Percentiles rank a stretch among this genome's conserved stretches.
These are phyloP conservation scores for Copidosoma floridanum DNA, from an alignment of 1,140 invertebrate species.

Conservation along the genomic window DNA sequence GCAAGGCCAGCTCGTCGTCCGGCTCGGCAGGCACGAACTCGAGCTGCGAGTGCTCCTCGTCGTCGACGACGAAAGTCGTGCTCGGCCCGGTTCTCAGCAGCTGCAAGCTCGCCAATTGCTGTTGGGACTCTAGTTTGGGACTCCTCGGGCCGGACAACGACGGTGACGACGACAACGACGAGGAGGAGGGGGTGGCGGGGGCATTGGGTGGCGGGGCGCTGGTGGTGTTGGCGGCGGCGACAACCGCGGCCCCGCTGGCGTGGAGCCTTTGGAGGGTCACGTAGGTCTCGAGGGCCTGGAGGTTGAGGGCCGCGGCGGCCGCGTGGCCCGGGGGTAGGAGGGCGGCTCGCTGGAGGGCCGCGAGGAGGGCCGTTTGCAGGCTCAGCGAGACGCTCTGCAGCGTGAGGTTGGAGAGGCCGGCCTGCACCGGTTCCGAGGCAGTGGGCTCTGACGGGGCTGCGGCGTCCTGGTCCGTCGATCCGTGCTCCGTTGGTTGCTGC, in stretches of 20 bases:
- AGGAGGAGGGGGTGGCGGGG: conserved; percentile 52
- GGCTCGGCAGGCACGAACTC: conserved; percentile 46
- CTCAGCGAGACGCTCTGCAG: conserved; percentile 45
- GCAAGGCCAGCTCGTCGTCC: conserved; percentile 58
- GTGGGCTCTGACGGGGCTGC: conserved; percentile 32
- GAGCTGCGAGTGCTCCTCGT: conserved; percentile 46
- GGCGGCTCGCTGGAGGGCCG: conserved; percentile 56
- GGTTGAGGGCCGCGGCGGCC: conserved; percentile 74
- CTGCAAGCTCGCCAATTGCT: conserved; percentile 22
- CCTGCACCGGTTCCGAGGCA: conserved; percentile 12
- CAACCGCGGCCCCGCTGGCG: conserved; percentile 35
- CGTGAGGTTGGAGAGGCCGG: conserved; percentile 44
- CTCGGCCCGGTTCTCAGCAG: conserved; percentile 6
- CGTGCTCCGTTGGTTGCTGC: conserved; percentile 21
- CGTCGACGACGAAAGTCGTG: conserved; percentile 34
- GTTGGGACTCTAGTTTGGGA: too few species aligned
- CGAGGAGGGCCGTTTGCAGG: conserved; percentile 60
- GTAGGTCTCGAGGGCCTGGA: conserved; percentile 81
- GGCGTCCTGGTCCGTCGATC: conserved; percentile 30
- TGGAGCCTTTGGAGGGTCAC: conserved; percentile 72
- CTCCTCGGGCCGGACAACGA: conserved; percentile 22
- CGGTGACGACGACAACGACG: not conserved
- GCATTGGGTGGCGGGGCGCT: conserved; percentile 45
- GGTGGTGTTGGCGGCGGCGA: conserved; percentile 41
- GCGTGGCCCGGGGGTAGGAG: conserved; percentile 74